Percentiles rank a stretch among this genome's conserved stretches.
These are phyloP conservation scores for Ceratina calcarata DNA, from an alignment of 1,140 invertebrate genomes.

Conservation along the genomic window DNA sequence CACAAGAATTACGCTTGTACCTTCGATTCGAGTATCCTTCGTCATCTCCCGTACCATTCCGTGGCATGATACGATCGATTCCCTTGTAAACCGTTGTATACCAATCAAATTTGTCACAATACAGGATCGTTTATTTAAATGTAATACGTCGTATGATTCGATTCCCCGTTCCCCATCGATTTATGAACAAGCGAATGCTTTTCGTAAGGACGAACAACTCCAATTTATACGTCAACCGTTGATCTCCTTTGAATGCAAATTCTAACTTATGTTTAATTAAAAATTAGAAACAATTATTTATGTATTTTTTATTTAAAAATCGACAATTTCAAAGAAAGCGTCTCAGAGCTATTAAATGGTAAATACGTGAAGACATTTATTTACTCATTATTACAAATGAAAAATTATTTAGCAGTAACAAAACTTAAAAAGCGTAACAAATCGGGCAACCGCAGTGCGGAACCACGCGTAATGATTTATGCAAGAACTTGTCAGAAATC, in stretches of 20 bases:
- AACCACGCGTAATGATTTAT: slow-evolving; percentile 62
- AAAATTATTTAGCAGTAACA: no score
- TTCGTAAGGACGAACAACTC: not conserved
- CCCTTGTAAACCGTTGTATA: slow-evolving; percentile 72
- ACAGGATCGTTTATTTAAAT: slow-evolving; percentile 76
- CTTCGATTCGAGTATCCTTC: slow-evolving; percentile 63
- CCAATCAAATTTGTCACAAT: slow-evolving; percentile 78
- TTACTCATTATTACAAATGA: no score
- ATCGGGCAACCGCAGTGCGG: slow-evolving; percentile 57
- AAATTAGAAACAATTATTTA: no score
- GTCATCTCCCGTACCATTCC: slow-evolving; percentile 62
- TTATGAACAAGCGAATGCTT: slow-evolving; percentile 24
- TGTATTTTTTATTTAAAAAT: no score
- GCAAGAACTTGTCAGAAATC: slow-evolving; percentile 55
- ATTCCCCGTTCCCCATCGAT: slow-evolving; percentile 1
- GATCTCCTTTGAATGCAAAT: no score
- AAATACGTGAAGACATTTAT: no score
- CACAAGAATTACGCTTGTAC: slow-evolving; percentile 63
- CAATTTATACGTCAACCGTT: not conserved
- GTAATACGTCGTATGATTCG: slow-evolving; percentile 48
- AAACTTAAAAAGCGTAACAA: not conserved
- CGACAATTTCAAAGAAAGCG: no score
- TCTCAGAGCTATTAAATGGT: no score
- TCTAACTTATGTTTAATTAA: no score
- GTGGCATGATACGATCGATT: slow-evolving; percentile 65